phyloP scores from a whole-genome alignment of 1,140 invertebrate genomes.

The Triops longicaudatus region DNA sequence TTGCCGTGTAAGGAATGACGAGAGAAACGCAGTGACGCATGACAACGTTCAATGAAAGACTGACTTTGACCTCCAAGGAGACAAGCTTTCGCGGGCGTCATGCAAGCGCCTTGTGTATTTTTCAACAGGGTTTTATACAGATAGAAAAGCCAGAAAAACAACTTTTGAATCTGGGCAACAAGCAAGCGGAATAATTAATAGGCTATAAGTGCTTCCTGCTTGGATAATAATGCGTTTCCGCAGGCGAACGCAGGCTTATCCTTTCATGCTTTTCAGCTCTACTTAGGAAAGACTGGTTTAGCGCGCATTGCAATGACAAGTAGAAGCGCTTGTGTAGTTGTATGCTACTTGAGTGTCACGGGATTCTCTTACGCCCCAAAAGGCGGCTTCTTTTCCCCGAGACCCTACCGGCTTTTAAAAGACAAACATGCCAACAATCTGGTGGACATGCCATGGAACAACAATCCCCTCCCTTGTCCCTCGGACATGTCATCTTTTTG shows the following conservation, averaged over 20 bases:
- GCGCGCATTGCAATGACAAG: constrained; percentile 1
- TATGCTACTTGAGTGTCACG: not conserved
- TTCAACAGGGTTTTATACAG: not conserved
- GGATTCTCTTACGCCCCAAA: not conserved
- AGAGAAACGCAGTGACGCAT: too few species aligned
- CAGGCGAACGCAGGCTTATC: not conserved
- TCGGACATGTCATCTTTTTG: not conserved
- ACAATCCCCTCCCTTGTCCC: not conserved
- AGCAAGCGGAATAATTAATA: not conserved
- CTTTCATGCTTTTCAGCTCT: not conserved
- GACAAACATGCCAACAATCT: constrained; percentile 8
- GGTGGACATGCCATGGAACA: constrained; percentile 4
- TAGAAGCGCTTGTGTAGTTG: not conserved
- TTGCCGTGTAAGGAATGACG: too few species aligned
- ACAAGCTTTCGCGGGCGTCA: not conserved
- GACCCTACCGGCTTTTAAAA: not conserved
- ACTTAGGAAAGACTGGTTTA: not conserved
- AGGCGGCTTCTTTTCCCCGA: not conserved
- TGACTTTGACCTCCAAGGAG: too few species aligned
- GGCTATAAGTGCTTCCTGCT: not conserved
- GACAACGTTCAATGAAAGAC: too few species aligned
- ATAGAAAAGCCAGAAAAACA: not conserved
- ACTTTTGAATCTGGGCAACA: not conserved
- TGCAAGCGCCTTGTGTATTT: not conserved
- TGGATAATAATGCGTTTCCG: not conserved